Evolutionary conservation across 2,888 invertebrate species (phyloP).

Genomic region (Oeneis ivallda): DNA sequence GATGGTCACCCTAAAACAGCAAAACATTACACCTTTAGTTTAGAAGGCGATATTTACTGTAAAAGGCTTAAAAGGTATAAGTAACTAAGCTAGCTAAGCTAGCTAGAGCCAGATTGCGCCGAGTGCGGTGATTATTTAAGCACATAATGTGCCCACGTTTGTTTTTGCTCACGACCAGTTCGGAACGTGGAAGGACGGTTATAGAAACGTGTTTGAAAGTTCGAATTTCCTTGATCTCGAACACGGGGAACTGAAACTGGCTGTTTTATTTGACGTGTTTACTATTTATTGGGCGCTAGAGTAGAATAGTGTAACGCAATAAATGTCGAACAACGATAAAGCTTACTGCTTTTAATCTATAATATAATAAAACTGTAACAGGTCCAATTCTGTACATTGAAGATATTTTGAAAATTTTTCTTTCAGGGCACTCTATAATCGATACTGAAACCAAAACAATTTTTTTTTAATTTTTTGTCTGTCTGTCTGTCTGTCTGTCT

Average conservation of each 20-base stretch:
- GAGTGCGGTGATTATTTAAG: constrained; percentile 25
- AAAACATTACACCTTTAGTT: constrained; percentile 9
- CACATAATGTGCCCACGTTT: constrained; percentile 23
- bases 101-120: constrained; percentile 7
- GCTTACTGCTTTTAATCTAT: too few relatives aligned
- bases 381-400: too few relatives aligned
- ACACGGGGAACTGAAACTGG: constrained; percentile 21
- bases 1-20: constrained; percentile 1
- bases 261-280: constrained; percentile 25
- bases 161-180: constrained; percentile 22
- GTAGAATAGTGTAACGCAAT: constrained; percentile 5
- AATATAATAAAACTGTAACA: too few relatives aligned
- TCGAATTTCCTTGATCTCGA: constrained; percentile 36
- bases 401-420: too few relatives aligned
- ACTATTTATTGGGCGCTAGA: constrained; percentile 3
- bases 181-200: constrained; percentile 33
- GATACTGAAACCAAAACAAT: too few relatives aligned
- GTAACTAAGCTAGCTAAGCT: constrained; percentile 2
- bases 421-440: too few relatives aligned
- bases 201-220: constrained; percentile 36
- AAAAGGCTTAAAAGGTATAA: constrained; percentile 19
- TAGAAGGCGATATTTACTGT: constrained; percentile 20
- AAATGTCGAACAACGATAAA: not conserved
- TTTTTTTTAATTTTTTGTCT: too few relatives aligned
- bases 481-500: too few relatives aligned